A percentile compares a stretch with the other conserved stretches of the same genome.
phyloP scores from a whole-genome alignment of 2,797 vertebrate genomes.

The Leuciscus waleckii region DNA sequence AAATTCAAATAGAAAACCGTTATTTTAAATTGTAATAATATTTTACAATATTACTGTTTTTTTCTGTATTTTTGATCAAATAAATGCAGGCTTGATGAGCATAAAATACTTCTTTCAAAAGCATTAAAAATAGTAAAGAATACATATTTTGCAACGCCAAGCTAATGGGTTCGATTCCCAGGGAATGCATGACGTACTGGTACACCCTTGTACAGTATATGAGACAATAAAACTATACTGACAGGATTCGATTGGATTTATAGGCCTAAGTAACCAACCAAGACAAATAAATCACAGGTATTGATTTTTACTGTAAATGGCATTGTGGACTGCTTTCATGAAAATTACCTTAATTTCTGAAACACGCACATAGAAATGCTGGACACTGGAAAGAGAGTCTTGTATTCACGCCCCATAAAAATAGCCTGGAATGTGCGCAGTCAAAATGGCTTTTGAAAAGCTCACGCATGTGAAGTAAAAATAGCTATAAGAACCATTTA shows the following conservation, averaged over 20 bases:
- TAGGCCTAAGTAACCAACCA: not conserved
- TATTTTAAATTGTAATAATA: not conserved
- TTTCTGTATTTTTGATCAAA: not conserved
- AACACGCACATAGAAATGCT: not conserved
- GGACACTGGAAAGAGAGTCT: slow-evolving; percentile 24
- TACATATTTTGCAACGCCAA: too few species aligned
- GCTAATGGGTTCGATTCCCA: too few species aligned
- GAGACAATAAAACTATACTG: not conserved
- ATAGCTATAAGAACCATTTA: slow-evolving; percentile 68
- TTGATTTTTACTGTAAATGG: not conserved
- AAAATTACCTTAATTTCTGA: not conserved
- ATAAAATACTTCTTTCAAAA: not conserved
- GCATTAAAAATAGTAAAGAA: too few species aligned
- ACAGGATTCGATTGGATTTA: not conserved
- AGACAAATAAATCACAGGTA: not conserved
- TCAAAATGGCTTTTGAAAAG: slow-evolving; percentile 69
- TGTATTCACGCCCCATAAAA: slow-evolving; percentile 63
- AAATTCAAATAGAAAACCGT: not conserved
- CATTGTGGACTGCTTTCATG: not conserved
- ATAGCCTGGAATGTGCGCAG: slow-evolving; percentile 74
- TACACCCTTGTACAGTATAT: too few species aligned
- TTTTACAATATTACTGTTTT: not conserved
- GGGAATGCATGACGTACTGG: too few species aligned
- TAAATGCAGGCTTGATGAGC: not conserved
- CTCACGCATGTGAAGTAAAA: slow-evolving; percentile 66